These are phyloP conservation scores for Clitarchus hookeri DNA, from an alignment of 2,888 invertebrate genomes.

Conservation along the genomic window DNA sequence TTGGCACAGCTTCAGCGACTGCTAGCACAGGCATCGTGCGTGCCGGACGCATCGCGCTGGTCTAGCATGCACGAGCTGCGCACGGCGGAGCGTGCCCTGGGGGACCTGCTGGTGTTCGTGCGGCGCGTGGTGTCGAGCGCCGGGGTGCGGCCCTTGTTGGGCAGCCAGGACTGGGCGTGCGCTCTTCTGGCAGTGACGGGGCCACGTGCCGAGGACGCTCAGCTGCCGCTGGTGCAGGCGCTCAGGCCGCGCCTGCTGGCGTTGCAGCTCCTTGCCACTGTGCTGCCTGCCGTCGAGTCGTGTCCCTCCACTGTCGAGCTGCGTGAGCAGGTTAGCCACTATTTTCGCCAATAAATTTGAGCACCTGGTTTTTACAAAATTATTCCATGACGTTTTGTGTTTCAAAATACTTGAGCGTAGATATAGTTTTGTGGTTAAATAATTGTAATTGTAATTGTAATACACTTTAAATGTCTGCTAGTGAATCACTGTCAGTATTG, in stretches of 20 bases:
- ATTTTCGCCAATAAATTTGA: too few relatives aligned
- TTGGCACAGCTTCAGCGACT: conserved; percentile 57
- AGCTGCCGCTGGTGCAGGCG: conserved; percentile 53
- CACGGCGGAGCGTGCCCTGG: conserved; percentile 56
- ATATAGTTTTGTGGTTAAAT: too few relatives aligned
- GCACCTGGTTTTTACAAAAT: too few relatives aligned
- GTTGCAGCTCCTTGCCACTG: conserved; percentile 58
- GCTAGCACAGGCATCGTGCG: not conserved
- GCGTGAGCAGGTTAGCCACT: conserved; percentile 51
- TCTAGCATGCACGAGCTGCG: conserved; percentile 39
- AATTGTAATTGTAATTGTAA: too few relatives aligned
- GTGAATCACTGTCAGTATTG: too few relatives aligned
- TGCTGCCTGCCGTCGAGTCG: conserved; percentile 55
- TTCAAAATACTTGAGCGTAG: too few relatives aligned
- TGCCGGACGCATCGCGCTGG: not conserved
- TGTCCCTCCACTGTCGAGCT: conserved; percentile 53
- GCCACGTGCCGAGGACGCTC: conserved; percentile 41
- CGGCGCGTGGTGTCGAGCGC: conserved; percentile 58
- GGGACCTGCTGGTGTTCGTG: conserved; percentile 62
- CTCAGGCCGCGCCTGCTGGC: conserved; percentile 60
- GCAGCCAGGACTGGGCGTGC: conserved; percentile 59
- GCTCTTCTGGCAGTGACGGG: conserved; percentile 56
- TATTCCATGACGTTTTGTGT: too few relatives aligned
- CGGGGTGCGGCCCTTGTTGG: conserved; percentile 55
- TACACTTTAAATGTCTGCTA: too few relatives aligned